Evolutionary conservation across 2,888 invertebrate genomes (phyloP).

Genomic region (Pantelozetes paolii): DNA sequence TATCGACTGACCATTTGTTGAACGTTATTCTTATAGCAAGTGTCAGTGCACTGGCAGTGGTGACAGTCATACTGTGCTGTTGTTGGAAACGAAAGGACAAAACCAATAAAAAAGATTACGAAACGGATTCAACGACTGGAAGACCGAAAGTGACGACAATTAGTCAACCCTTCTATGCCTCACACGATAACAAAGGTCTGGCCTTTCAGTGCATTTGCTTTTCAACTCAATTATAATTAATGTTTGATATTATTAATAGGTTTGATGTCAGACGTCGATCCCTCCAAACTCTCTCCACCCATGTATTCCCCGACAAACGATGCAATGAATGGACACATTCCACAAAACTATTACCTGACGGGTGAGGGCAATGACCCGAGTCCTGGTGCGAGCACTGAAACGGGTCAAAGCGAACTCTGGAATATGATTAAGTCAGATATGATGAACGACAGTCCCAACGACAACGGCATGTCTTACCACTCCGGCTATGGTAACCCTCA

Average conservation of each 20-base stretch:
- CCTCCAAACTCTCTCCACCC: conserved; percentile 62
- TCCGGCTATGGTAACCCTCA: conserved; percentile 28
- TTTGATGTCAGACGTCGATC: conserved; percentile 81
- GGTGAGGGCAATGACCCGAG: conserved; percentile 51
- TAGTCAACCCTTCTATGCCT: conserved; percentile 43
- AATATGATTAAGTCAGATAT: conserved; percentile 77
- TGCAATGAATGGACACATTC: conserved; percentile 47
- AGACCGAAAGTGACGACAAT: conserved; percentile 42
- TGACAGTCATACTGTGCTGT: conserved; percentile 63
- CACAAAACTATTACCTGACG: conserved; percentile 52
- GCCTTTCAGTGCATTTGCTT: neutral
- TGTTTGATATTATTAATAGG: conserved; percentile 55
- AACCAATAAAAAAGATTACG: conserved; percentile 71
- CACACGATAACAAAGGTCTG: conserved; percentile 44
- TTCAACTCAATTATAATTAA: neutral
- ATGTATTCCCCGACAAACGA: conserved; percentile 50
- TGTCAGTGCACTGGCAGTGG: conserved; percentile 45
- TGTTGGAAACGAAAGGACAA: conserved; percentile 48
- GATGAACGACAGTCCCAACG: conserved; percentile 55
- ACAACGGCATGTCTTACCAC: conserved; percentile 55
- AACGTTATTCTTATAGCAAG: conserved; percentile 63
- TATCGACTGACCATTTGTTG: conserved; percentile 45
- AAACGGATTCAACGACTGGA: conserved; percentile 64
- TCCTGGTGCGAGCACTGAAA: conserved; percentile 42
- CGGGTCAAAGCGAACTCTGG: conserved; percentile 71